phyloP scores from a whole-genome alignment of 2,797 vertebrate genomes.

The Alectoris magna region DNA sequence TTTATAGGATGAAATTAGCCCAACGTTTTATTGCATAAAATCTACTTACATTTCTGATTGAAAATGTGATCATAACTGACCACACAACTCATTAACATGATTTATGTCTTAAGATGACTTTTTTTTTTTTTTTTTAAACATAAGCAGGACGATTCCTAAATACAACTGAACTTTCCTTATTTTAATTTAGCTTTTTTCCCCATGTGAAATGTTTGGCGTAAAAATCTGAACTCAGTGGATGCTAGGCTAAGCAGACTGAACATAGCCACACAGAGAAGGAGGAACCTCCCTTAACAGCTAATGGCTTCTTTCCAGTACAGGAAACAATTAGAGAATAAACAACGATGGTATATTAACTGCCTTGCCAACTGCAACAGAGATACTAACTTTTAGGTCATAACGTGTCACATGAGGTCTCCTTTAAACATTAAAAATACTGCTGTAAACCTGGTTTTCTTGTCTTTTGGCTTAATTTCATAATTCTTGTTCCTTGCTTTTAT shows the following conservation, averaged over 20 bases:
- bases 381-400: constrained; percentile 40
- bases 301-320: constrained; percentile 59
- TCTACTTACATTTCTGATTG: neutral
- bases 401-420: neutral
- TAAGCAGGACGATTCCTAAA: neutral
- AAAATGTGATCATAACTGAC: constrained; percentile 1
- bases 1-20: neutral
- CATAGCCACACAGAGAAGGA: constrained; percentile 3
- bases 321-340: constrained; percentile 71
- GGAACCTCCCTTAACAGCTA: constrained; percentile 46
- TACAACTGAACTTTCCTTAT: neutral
- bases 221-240: constrained; percentile 26
- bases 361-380: constrained; percentile 48
- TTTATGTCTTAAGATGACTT: neutral
- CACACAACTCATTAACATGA: constrained; percentile 4
- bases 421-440: constrained; percentile 26
- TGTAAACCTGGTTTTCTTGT: neutral
- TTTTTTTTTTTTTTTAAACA: constrained; percentile 5
- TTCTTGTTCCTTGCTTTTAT: constrained; percentile 5
- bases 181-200: constrained; percentile 48
- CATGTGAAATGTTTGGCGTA: constrained; percentile 41
- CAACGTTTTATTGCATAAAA: neutral
- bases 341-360: constrained; percentile 46
- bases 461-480: constrained; percentile 27
- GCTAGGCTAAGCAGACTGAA: constrained; percentile 42